Evolutionary conservation across 1,140 invertebrate genomes (phyloP).

Genomic region (Sarcophaga bullata): DNA sequence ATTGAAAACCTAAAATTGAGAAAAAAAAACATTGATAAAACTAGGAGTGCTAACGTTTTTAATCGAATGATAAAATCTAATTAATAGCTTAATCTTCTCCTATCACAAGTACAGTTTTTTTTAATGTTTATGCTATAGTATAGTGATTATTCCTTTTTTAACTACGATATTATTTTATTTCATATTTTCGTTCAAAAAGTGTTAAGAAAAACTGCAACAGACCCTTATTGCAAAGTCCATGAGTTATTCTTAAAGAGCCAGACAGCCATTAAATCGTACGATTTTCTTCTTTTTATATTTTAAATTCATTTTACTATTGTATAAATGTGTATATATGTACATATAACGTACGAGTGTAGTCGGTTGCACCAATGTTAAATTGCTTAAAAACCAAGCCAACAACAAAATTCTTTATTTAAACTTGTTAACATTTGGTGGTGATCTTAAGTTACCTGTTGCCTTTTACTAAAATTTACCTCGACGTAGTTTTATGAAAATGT

Average conservation of each 20-base stretch:
- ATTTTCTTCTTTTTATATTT: neutral
- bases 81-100: neutral
- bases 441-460: constrained; percentile 23
- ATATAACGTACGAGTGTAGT: neutral
- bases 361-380: constrained; percentile 21
- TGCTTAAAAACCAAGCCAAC: neutral
- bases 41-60: too few relatives aligned
- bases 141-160: neutral
- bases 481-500: neutral
- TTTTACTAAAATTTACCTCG: neutral
- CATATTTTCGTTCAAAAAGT: neutral
- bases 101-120: neutral
- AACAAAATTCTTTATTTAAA: constrained; percentile 43
- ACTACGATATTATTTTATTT: neutral
- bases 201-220: neutral
- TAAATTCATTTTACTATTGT: neutral
- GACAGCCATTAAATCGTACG: neutral
- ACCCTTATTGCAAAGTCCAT: neutral
- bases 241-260: neutral
- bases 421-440: constrained; percentile 16
- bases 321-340: neutral
- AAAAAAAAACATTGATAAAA: too few relatives aligned
- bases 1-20: too few relatives aligned
- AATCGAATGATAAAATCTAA: too few relatives aligned
- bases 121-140: neutral